Base-by-base conservation (phyloP, 2,797 vertebrate species). In the Sebastes trivittatus region DNA sequence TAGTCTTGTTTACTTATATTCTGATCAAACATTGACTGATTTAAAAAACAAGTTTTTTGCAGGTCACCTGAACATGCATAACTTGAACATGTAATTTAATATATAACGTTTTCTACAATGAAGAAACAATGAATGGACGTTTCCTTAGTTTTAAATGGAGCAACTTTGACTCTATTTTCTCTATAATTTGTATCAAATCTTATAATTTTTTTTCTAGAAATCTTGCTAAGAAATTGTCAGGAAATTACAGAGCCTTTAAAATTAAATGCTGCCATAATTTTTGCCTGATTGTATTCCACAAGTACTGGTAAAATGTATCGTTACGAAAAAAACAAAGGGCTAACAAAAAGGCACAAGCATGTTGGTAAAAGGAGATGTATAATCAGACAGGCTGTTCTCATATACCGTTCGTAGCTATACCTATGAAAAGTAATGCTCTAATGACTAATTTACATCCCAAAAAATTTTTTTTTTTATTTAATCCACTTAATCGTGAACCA, bases 381-480 rank as follows among this genome's bases (percentile, higher is more conserved):
- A 52, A 49, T 77, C 56, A 25, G 30, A 46, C 16, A 46, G 7
- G 16, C 16, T 46, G 16, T 49, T 49, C 1, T 49, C 42, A 49
- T 49, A 49, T 20, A 49, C 42, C 0, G 14, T 18, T 46, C 14
- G 42, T 49, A 49, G 42, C 42, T 49, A 49, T 20, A 49, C 7
- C 42, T 49, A 49, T 49, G 42, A 46, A 46, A 46, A 18, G 46
- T 20, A 49, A 20, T 20, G 46, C 18, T 0, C 18, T 49, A 20
- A 8, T 20, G 0, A 49, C 0, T 49, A 0, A 20, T 20, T 20
- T 49, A 20, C 46, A 49, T 49, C 3, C 46, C 46, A 46, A 0
- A 18, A 46, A 7, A 18, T 0, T 2, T 0, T 18, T 7, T 7
- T 18, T 46, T 46, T 46, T 3, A 46, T 46, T 46, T 46, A 46